Evolutionary conservation across 2,888 invertebrate genomes (phyloP).

Genomic region (Agrotis exclamationis): DNA sequence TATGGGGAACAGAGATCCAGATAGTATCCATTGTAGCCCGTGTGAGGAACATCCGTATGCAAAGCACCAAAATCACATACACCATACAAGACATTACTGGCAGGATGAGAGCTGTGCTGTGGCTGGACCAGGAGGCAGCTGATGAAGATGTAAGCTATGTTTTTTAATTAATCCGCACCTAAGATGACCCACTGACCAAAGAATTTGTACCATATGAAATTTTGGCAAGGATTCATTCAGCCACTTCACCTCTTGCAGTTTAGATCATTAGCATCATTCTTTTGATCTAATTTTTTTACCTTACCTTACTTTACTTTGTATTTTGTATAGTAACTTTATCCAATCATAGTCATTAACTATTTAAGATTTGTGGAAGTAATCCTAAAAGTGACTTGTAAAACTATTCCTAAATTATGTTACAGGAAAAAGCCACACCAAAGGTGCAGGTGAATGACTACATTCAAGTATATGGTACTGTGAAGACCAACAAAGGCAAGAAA

Average conservation of each 20-base stretch:
- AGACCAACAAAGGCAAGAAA: conserved; percentile 88
- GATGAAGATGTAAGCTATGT: conserved; percentile 84
- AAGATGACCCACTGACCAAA: too few relatives aligned
- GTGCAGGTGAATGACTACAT: conserved; percentile 88
- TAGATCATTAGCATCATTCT: too few relatives aligned
- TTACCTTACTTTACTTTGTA: too few relatives aligned
- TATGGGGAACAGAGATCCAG: conserved; percentile 89
- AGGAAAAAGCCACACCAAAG: conserved; percentile 88
- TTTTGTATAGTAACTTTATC: too few relatives aligned
- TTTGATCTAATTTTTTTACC: too few relatives aligned
- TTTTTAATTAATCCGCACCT: neutral
- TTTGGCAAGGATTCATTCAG: too few relatives aligned
- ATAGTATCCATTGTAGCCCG: conserved; percentile 86
- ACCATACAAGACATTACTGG: conserved; percentile 90
- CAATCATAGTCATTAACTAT: too few relatives aligned
- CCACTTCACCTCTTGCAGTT: too few relatives aligned
- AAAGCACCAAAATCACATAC: conserved; percentile 89
- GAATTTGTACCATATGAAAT: too few relatives aligned
- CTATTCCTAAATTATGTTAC: conserved; percentile 37
- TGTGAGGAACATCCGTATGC: conserved; percentile 84
- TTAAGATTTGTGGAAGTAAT: too few relatives aligned
- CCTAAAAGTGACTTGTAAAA: neutral
- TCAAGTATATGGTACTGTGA: conserved; percentile 88
- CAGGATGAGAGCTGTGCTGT: conserved; percentile 87
- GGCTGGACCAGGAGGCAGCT: conserved; percentile 88